Base-by-base conservation (phyloP, 53 echinoderm and acorn worm species). In the Patiria pectinifera region DNA sequence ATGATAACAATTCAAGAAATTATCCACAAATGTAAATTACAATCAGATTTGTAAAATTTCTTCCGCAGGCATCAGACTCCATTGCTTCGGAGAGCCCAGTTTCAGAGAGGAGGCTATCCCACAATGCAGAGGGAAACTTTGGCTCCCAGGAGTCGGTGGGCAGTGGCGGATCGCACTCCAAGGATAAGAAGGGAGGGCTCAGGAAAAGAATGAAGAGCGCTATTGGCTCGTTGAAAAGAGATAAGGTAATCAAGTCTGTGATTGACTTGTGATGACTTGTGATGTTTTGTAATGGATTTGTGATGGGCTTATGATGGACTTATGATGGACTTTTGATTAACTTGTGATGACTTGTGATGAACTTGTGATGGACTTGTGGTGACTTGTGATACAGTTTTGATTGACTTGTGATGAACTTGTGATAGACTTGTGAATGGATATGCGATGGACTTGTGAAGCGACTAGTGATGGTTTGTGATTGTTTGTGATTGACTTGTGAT, bases 141-240 rank as follows among this genome's bases (percentile, higher is more conserved):
- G 89, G 89, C 15, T 89, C 89, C 2, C 62, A 79, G 45, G 89
- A 89, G 11, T 89, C 89, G 26, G n/a, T 89, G 58, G 47, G 60
- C 78, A 78, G 59, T 22, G 4, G 4, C 0, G 80, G 89, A 11
- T 83, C 83, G 25, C 60, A 83, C 62, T 61, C 83, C 22, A 89
- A 89, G 80, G 59, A 53, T 6, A 74, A 75, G 25, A 89, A 78
- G 58, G 79, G 18, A 46, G 62, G 89, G 45, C 35, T 89, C 45
- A 78, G 13, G 69, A 89, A 80, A n/a, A 25, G 79, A 19, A 79
- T 89, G 89, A 89, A 89, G 46, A 89, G 62, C 47, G 89, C 89
- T 0, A 62, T 89, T 21, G 89, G 78, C 11, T 62, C 79, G 10
- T 69, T 89, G 21, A 89, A 89, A 59, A 45, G 80, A 89, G 89